phyloP scores from a whole-genome alignment of 37 sponge, comb jelly and placozoan species.

The Ianthella basta region DNA sequence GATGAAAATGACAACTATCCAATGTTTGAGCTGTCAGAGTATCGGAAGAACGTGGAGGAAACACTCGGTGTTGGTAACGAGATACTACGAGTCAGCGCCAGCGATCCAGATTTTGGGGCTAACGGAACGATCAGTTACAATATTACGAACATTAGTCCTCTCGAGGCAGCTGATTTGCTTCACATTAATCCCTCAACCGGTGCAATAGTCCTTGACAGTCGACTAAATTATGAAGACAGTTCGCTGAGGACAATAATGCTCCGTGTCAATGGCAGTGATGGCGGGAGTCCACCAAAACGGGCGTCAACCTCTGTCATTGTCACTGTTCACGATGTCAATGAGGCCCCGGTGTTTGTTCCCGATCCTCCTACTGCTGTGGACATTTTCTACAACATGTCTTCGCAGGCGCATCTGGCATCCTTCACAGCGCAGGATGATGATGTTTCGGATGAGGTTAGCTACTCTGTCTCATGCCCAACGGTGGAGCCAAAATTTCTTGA shows the following conservation, averaged over 20 bases:
- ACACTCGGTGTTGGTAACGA: slow-evolving; percentile 35
- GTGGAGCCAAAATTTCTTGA: background rate
- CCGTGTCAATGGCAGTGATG: slow-evolving; percentile 44
- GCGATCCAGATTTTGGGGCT: slow-evolving; percentile 39
- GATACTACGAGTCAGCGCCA: slow-evolving; percentile 44
- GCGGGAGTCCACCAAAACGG: slow-evolving; percentile 11
- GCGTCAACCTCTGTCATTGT: slow-evolving; percentile 36
- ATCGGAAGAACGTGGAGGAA: slow-evolving; percentile 10
- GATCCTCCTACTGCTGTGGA: background rate
- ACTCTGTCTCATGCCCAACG: background rate
- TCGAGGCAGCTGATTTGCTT: slow-evolving; percentile 43
- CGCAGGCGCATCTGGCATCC: background rate
- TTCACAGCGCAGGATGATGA: background rate
- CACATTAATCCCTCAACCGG: slow-evolving; percentile 38
- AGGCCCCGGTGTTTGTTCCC: slow-evolving; percentile 9
- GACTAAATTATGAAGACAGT: slow-evolving; percentile 19
- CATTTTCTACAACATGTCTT: background rate
- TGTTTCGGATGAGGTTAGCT: background rate
- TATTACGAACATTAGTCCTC: slow-evolving; percentile 8
- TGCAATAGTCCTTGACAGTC: background rate
- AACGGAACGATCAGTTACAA: slow-evolving; percentile 55
- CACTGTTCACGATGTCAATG: slow-evolving; percentile 4
- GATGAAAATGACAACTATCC: slow-evolving; percentile 35
- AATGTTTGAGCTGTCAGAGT: background rate
- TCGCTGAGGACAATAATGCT: slow-evolving; percentile 28